phyloP scores from a whole-genome alignment of 2,113 vertebrate genomes.

The Saimiri boliviensis region DNA sequence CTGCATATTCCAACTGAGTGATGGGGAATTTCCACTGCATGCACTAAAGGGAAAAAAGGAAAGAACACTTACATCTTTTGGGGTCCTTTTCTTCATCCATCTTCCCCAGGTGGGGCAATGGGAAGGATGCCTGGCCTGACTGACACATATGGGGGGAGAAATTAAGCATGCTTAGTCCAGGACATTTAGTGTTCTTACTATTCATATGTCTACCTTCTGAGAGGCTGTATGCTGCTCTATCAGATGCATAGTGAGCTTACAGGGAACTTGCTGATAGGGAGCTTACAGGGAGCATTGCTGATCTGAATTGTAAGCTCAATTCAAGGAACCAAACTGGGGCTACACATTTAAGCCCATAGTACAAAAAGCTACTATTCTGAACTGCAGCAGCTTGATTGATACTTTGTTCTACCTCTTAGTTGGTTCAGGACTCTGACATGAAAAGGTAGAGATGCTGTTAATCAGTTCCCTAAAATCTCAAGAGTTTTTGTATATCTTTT shows the following conservation, averaged over 20 bases:
- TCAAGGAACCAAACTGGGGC: neutral
- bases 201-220: neutral
- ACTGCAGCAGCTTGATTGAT: neutral
- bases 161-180: neutral
- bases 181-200: neutral
- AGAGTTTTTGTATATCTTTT: neutral
- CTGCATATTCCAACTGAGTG: neutral
- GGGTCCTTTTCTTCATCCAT: neutral
- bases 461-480: neutral
- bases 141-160: neutral
- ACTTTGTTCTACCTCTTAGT: neutral
- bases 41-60: neutral
- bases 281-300: neutral
- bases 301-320: neutral
- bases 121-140: neutral
- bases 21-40: neutral
- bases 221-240: accelerated
- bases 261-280: neutral
- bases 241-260: neutral
- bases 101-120: neutral
- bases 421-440: neutral
- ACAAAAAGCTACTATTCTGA: neutral
- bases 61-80: neutral
- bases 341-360: neutral
- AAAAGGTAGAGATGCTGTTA: neutral